phyloP scores from a whole-genome alignment of 2,888 invertebrate species.

The Mesochorus sp. region DNA sequence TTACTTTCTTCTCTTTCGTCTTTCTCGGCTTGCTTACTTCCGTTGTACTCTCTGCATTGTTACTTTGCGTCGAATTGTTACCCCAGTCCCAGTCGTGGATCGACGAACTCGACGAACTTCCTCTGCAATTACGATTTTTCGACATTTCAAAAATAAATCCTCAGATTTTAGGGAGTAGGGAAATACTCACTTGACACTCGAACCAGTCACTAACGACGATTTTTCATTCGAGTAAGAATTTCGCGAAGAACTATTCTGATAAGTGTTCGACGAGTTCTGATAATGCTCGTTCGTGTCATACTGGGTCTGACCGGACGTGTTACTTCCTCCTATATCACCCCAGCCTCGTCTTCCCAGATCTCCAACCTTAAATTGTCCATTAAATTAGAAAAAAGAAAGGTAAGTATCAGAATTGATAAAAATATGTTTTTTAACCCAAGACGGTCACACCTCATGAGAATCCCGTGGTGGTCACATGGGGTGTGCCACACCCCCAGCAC shows the following conservation, averaged over 20 bases:
- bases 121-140: constrained; percentile 61
- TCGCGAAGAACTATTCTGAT: constrained; percentile 71
- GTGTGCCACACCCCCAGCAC: no score
- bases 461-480: no score
- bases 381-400: no score
- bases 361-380: constrained; percentile 84
- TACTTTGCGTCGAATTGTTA: constrained; percentile 65
- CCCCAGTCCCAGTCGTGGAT: constrained; percentile 76
- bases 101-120: constrained; percentile 67
- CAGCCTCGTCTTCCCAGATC: constrained; percentile 88
- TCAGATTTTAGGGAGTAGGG: background rate
- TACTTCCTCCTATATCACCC: constrained; percentile 85
- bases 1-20: constrained; percentile 67
- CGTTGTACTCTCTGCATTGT: constrained; percentile 61
- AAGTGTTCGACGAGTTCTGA: constrained; percentile 75
- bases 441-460: no score
- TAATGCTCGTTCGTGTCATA: constrained; percentile 75
- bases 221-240: constrained; percentile 76
- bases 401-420: no score
- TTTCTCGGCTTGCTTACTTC: constrained; percentile 69
- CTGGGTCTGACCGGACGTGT: constrained; percentile 81
- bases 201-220: constrained; percentile 75
- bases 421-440: no score
- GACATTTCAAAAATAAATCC: background rate
- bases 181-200: constrained; percentile 73